Percentiles rank a stretch among this genome's conserved stretches.
phyloP scores from a whole-genome alignment of 2,888 invertebrate species.

The Eilema griseolum region DNA sequence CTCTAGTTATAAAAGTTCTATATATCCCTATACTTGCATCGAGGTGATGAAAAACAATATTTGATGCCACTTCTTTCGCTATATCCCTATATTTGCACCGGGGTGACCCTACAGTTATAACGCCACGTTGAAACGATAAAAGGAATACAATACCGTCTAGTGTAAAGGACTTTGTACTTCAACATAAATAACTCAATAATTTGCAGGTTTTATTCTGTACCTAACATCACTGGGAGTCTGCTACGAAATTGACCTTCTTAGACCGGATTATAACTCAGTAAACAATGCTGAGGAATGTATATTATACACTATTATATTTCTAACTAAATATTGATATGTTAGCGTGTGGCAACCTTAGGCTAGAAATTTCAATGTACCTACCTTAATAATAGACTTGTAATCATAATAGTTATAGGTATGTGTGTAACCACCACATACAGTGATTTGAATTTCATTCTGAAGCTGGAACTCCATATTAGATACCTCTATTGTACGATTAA shows the following conservation, averaged over 20 bases:
- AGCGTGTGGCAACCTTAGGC: conserved; percentile 8
- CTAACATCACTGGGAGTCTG: neutral
- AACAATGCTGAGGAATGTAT: neutral
- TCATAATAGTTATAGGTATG: conserved; percentile 19
- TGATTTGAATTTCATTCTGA: conserved; percentile 19
- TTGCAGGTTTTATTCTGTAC: neutral
- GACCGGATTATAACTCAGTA: neutral
- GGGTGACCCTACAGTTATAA: neutral
- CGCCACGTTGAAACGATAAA: neutral
- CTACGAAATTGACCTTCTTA: too few species aligned
- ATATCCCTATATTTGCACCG: neutral
- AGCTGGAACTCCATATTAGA: conserved; percentile 31
- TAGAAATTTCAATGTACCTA: neutral
- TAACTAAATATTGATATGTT: neutral
- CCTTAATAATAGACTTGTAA: conserved; percentile 2
- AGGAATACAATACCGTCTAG: neutral
- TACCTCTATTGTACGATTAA: conserved; percentile 43
- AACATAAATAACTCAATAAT: neutral
- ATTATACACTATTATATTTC: neutral
- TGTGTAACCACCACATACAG: conserved; percentile 20
- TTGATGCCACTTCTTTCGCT: too few species aligned
- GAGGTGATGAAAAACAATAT: too few species aligned
- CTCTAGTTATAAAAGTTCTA: too few species aligned
- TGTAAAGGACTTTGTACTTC: neutral
- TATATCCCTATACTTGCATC: too few species aligned